Base-by-base conservation (phyloP, 2,113 vertebrate genomes). In the Edolisoma coerulescens region DNA sequence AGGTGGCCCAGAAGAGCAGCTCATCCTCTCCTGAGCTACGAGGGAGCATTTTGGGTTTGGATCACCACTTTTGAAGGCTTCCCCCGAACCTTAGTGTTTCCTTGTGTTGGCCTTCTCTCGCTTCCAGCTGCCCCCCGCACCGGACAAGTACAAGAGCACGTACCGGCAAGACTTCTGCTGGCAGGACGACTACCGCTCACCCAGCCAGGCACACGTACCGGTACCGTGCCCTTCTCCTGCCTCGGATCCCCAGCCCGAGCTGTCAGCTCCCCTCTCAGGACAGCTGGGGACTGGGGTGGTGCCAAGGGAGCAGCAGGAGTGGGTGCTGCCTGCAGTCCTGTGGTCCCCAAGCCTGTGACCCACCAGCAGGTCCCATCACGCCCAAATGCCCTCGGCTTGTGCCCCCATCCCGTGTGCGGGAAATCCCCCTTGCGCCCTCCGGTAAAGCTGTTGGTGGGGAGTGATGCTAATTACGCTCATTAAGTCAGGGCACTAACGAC, bases 91-190 rank as follows among this genome's bases (percentile, higher is more conserved):
- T 53, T 10, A 69, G 20, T 1, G 37, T 16, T 50, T 41, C 5
- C 14, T 20, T 18, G 15, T 37, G 7, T 70, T 68, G 53, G 22
- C 28, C 17, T 44, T 14, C 57, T 84, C 41, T 69, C 15, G 4
- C 61, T 42, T 83, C 26, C 77, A 98, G 98, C 69, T 26, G 5
- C 60, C 77, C 4, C 67, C 95, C 16, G 78, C 96, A 2, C 75
- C 39, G 21, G 95, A 87, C 42, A 93, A 45, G 49, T 98, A 98
- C 69, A 79, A 54, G 68, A 97, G 90, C 64, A 69, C 30, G 0
- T 97, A 98, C 47, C 90, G 39, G 79, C 73, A 75, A 6, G 93
- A 97, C 41, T 97, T 84, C 30, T 17, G 16, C 57, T 96, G 89
- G 71, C 89, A 42, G 0, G 3, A 64, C 7, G 75, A 96, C 23